Base-by-base conservation (phyloP, 1,140 invertebrate genomes). In the Sarcophaga bullata region DNA sequence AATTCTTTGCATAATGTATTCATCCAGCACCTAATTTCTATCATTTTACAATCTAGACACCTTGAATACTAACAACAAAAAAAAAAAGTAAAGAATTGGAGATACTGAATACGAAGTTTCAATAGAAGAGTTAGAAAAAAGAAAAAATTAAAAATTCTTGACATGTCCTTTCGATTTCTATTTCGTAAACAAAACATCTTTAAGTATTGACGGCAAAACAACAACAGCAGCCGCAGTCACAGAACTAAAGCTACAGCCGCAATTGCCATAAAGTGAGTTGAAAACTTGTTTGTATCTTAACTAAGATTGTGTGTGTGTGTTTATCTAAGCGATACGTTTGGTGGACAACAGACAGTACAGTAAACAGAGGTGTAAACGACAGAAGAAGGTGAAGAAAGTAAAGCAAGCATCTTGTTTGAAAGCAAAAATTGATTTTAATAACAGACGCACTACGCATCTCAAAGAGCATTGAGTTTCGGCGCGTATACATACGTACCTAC, bases 121-220 rank as follows among this genome's bases (percentile, higher is more conserved):
- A 19, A n/a, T 17, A 68, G 6, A 68, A 19, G 15, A 46, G 15
- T 47, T 48, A 80, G 10, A 58, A 52, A 80, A 52, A 6, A 80
- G 50, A 47, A 62, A 80, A 81, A 83, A 83, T 83, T 83, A 78
- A 81, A 83, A 78, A 83, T 83, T 83, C 82, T 83, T 80, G 81
- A 83, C 80, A 80, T 83, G 82, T 83, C 82, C 82, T 83, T 83
- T 81, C 82, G 81, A 81, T 83, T 83, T 83, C 82, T 81, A 83
- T 81, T 72, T 68, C 37, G 10, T 15, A 15, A 48, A 9, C 4
- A 48, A 19, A 78, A 13, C 62, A 25, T 19, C 7, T 3, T 1
- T 17, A 72, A n/a, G 15, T n/a, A 58, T 58, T n/a, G n/a, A 13
- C 13, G n/a, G 15, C 7, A 8, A 68, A 68, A 7, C 6, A 25